Percentiles rank a stretch among this genome's conserved stretches.
Evolutionary conservation across 2,797 vertebrate species (phyloP).

Genomic region (Syngnathus rostellatus): DNA sequence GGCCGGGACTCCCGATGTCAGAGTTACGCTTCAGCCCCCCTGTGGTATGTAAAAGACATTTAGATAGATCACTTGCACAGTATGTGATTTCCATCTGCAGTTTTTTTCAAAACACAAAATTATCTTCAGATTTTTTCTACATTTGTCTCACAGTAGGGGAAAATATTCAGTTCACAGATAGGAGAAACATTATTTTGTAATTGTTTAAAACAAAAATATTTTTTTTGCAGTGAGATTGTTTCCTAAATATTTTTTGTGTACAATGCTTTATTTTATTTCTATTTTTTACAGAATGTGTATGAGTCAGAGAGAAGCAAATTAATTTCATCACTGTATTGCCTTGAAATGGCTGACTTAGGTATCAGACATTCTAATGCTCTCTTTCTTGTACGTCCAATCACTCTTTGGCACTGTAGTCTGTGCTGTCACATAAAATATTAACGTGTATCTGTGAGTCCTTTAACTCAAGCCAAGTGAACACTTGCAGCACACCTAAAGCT

Average conservation of each 20-base stretch:
- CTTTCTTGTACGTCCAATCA: conserved; percentile 46
- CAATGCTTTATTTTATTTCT: neutral
- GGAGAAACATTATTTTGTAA: neutral
- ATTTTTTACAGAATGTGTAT: neutral
- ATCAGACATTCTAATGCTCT: conserved; percentile 25
- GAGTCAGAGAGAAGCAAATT: neutral
- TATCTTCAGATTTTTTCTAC: too few relatives aligned
- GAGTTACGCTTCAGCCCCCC: too few relatives aligned
- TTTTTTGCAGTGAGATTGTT: too few relatives aligned
- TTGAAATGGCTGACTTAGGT: conserved; percentile 18
- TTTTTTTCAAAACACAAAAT: too few relatives aligned
- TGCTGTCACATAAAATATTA: conserved; percentile 58
- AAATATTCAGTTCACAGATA: neutral
- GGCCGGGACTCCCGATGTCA: neutral
- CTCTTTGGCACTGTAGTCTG: conserved; percentile 43
- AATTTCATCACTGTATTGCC: neutral
- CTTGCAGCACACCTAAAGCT: conserved; percentile 73
- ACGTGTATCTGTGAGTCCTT: conserved; percentile 60
- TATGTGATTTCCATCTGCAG: too few relatives aligned
- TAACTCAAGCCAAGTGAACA: conserved; percentile 68
- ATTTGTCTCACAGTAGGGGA: neutral
- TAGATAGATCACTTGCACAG: too few relatives aligned
- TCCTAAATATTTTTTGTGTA: neutral
- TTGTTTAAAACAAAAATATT: too few relatives aligned
- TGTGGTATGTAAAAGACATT: too few relatives aligned